Base-by-base conservation (phyloP, 2,888 invertebrate species). In the Euclidia mi region DNA sequence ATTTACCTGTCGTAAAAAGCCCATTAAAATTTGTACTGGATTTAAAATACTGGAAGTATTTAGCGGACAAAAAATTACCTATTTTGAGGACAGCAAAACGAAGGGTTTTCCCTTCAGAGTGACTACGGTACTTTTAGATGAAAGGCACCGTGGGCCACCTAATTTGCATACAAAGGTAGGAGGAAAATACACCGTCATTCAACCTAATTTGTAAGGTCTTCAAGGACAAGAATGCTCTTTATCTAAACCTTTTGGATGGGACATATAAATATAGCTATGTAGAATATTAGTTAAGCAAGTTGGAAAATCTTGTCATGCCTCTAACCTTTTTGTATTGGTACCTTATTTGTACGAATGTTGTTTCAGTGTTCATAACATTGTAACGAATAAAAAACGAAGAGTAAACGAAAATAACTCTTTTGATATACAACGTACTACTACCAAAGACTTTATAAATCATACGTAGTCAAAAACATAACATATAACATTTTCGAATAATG, bases 121-220 rank as follows among this genome's bases (percentile, higher is more conserved):
- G 38, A 56, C 49, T 49, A 11, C 32, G 44, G 28, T 44, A 49
- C 42, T 49, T 44, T 49, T 15, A 15, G n/a, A 28, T 46, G 49
- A 34, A 29, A 56, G 40, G 40, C 25, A 49, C 38, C 40, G 18
- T 32, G 49, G 48, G 55, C 42, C 25, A 48, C 49, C 44, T 49
- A 44, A 56, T 56, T 49, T 55, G 32, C 49, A 56, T 49, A 49
- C 29, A 56, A 44, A 56, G 56, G 49, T 49, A 29, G 48, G 44
- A 49, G 44, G 44, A 48, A 48, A 49, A 49, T 48, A 49, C 56
- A 18, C 12, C 44, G 56, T 56, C 56, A 56, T 49, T 43, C 32
- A 37, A 32, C 49, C 32, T 56, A 56, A 56, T 48, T 48, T 43
- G 37, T 29, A 38, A 43, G 55, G 48, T 55, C 29, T 46, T 55